Conservation (phyloP, 2,888 invertebrate species). For the Andrena flavipes region DNA sequence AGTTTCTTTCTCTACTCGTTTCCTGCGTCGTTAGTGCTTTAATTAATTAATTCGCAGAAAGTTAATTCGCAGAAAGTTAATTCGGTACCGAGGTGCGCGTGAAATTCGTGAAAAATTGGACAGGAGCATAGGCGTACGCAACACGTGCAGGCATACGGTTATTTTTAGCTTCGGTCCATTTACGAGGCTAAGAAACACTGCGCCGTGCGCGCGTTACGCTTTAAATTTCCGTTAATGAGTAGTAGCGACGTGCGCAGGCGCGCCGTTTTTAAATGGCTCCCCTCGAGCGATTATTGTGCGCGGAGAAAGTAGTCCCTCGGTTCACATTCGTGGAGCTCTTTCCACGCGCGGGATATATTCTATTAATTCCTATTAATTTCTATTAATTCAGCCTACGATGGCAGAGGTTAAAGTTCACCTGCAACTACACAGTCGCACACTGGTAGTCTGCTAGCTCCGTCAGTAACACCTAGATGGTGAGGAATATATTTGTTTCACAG, state of each 20-base stretch:
- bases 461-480: not conserved
- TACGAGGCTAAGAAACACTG: conserved; percentile 10
- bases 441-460: not conserved
- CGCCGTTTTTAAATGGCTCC: conserved; percentile 20
- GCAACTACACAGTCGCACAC: not conserved
- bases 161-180: conserved; percentile 35
- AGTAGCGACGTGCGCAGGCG: not conserved
- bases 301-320: conserved; percentile 55
- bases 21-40: too few species aligned
- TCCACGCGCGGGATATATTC: conserved; percentile 11
- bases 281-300: conserved; percentile 1
- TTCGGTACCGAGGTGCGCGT: not conserved
- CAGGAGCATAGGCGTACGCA: not conserved
- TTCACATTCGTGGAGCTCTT: conserved; percentile 55
- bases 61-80: not conserved
- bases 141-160: not conserved
- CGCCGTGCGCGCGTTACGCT: not conserved
- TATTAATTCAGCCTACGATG: not conserved
- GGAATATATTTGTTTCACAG: too few species aligned
- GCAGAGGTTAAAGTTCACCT: conserved; percentile 22
- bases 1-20: too few species aligned
- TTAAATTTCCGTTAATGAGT: conserved; percentile 42
- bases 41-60: not conserved
- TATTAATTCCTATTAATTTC: conserved; percentile 44
- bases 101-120: not conserved